Base-by-base conservation (phyloP, 1,140 invertebrate species). In the Xylocopa sonorina region DNA sequence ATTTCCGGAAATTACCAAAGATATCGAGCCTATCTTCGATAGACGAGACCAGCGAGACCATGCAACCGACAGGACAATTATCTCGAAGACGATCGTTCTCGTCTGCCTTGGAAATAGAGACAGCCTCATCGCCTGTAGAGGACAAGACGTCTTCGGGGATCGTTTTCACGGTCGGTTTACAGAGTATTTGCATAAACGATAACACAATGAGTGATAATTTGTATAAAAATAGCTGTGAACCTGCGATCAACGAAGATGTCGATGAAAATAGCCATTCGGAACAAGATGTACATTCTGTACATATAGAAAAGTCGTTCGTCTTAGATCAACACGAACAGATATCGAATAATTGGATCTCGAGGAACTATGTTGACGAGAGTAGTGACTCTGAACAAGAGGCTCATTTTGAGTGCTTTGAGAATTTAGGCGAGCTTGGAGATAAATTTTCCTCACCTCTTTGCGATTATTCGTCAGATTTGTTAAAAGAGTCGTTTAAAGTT, bases 21-120 rank as follows among this genome's bases (percentile, higher is more conserved):
- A 90, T 94, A 60, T 92, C 92, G 46, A 92, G 91, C 78, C 81
- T 93, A 1, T 92, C 92, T 18, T 92, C 92, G 2, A 92, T 93
- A 16, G 92, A 92, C 55, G 92, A 93, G 72, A 92, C 89, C n/a
- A 92, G 88, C 60, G 92, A 93, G 81, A 92, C 85, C n/a, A 80
- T 87, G 48, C 88, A 91, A 76, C 89, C 90, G 85, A 74, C 34
- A 5, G 87, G 85, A 43, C 86, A 89, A n/a, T 83, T 69, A 69
- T 77, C 83, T 51, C 50, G 87, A 74, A 66, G 80, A 27, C 58
- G 76, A 7, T 85, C 84, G 0, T 82, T 82, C 9, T 77, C 84
- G 0, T 80, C 80, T 0, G 32, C 71, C 18, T 34, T 77, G 38
- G 80, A 85, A 10, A n/a, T 53, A 0, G 77, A 53, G 0, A 32